Conservation (phyloP, 1,140 invertebrate species). For the Paraescarpia echinospica region DNA sequence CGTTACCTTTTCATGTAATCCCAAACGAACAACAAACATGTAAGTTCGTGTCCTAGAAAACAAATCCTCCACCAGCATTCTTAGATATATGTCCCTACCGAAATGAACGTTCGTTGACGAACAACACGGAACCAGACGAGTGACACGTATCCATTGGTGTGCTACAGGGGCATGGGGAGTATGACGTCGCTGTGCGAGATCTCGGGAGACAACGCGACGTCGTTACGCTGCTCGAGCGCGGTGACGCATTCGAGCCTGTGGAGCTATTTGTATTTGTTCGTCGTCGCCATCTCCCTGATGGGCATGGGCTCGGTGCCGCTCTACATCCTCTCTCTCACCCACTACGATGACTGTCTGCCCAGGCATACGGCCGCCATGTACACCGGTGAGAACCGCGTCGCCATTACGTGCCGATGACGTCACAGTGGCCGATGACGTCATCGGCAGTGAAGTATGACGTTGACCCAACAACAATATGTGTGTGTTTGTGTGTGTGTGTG, state of each 20-base stretch:
- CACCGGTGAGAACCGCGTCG: neutral
- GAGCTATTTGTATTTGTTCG: neutral
- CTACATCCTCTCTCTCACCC: neutral
- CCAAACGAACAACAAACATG: no score
- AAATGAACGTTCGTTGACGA: no score
- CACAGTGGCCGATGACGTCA: neutral
- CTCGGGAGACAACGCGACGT: neutral
- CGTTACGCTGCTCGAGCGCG: neutral
- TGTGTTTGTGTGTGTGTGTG: no score
- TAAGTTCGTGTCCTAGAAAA: no score
- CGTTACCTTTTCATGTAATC: no score
- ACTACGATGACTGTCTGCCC: slow-evolving; percentile 13
- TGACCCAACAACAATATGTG: no score
- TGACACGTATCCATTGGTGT: neutral
- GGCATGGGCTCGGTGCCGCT: slow-evolving; percentile 1
- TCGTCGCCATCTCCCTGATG: slow-evolving; percentile 1
- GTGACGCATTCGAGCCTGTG: neutral
- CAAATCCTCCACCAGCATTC: no score
- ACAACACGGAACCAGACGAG: no score
- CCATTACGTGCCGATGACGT: neutral
- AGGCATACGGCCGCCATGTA: neutral
- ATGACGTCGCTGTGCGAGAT: neutral
- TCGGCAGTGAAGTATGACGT: no score
- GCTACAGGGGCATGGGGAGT: neutral
- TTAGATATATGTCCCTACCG: no score